phyloP scores from a whole-genome alignment of 1,140 invertebrate species.

The Cyclina sinensis region DNA sequence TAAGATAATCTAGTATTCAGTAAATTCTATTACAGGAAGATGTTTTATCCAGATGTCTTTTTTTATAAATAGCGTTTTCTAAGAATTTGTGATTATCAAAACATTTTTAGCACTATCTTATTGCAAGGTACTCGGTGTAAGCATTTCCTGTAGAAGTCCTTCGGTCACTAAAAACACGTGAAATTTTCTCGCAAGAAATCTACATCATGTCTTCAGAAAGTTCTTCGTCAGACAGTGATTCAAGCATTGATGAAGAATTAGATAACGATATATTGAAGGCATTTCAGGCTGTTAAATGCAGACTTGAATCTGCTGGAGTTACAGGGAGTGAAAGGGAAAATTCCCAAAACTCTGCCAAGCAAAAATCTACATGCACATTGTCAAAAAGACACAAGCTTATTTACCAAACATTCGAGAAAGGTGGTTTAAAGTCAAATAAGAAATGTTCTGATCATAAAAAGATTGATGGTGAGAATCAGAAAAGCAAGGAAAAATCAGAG shows the following conservation, averaged over 20 bases:
- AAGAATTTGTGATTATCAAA: too few species aligned
- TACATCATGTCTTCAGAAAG: neutral
- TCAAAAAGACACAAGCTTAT: slow-evolving; percentile 11
- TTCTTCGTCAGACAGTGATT: slow-evolving; percentile 39
- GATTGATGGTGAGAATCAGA: too few species aligned
- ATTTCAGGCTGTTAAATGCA: slow-evolving; percentile 27
- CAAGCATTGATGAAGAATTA: neutral
- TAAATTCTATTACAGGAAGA: too few species aligned
- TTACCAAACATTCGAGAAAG: slow-evolving; percentile 33
- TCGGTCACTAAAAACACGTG: slow-evolving; percentile 53
- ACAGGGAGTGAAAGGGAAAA: neutral
- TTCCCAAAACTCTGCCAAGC: too few species aligned
- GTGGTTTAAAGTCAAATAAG: neutral
- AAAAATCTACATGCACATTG: too few species aligned
- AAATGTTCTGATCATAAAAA: neutral
- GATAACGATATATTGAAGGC: slow-evolving; percentile 4
- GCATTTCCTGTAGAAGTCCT: slow-evolving; percentile 34
- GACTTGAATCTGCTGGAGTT: neutral
- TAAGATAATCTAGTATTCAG: too few species aligned
- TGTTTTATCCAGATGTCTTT: too few species aligned
- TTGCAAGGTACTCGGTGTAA: neutral
- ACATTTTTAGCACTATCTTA: neutral
- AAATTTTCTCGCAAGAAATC: too few species aligned
- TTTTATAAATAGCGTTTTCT: too few species aligned
- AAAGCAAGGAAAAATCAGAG: neutral